Evolutionary conservation across 2,797 vertebrate genomes (phyloP).

Genomic region (Notoglanidium macrostoma): DNA sequence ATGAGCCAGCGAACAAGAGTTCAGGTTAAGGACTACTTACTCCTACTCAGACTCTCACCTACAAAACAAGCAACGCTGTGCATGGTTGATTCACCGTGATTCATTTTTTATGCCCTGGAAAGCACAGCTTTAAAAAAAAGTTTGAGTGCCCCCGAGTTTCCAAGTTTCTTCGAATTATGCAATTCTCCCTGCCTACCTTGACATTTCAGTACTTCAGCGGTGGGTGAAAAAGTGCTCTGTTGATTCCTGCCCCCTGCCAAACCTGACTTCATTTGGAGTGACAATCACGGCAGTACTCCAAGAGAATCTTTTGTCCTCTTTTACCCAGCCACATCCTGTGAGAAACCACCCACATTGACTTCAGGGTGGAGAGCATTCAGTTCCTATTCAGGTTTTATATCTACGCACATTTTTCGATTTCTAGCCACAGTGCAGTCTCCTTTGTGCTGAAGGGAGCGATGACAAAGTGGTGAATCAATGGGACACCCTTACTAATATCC

Average conservation of each 20-base stretch:
- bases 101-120: background rate
- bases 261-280: slow-evolving; percentile 28
- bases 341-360: slow-evolving; percentile 1
- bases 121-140: background rate
- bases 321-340: slow-evolving; percentile 20
- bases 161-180: background rate
- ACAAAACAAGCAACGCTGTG: background rate
- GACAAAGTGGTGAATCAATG: background rate
- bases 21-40: background rate
- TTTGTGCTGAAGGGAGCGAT: background rate
- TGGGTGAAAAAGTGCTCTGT: slow-evolving; percentile 9
- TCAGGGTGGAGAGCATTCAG: slow-evolving; percentile 1
- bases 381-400: slow-evolving; percentile 13
- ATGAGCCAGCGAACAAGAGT: background rate
- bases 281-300: background rate
- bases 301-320: slow-evolving; percentile 21
- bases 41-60: background rate
- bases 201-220: slow-evolving; percentile 11
- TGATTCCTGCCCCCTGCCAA: slow-evolving; percentile 21
- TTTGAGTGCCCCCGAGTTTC: background rate
- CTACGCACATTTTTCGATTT: background rate
- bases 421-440: background rate
- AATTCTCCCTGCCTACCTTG: slow-evolving; percentile 14
- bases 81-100: background rate
- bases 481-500: background rate